Base-by-base conservation (phyloP, 2,888 invertebrate genomes). In the Sarcophaga rosellei region DNA sequence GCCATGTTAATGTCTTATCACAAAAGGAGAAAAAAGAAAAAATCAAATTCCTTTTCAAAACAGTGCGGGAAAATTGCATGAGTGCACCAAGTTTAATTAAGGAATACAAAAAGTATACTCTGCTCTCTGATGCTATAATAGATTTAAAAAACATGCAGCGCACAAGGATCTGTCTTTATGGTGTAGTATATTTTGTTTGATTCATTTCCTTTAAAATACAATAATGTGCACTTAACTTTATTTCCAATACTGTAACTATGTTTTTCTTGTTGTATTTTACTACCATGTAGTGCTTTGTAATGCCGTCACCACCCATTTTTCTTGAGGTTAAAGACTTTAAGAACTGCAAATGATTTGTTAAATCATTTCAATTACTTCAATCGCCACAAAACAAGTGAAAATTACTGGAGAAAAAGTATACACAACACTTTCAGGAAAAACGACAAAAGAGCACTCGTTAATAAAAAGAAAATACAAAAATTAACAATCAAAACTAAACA, bases 271-370 rank as follows among this genome's bases (percentile, higher is more conserved):
- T 70, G 23, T 4, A 68, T 47, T 63, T 6, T 47, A 25, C 47
- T 8, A 47, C 8, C n/a, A 3, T 72, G 25, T 81, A 47, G 61
- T 81, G 35, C 61, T 74, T 68, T 74, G 45, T 57, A 4, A 35
- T 35, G 23, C 59, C 45, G 65, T 65, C 20, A 59, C 35, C 35
- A 8, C 35, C 35, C 8, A 35, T 35, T 61, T 74, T 35, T 59
- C 17, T 44, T 20, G 45, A 45, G 45, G 66, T 66, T 73, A 45
- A 73, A 59, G 10, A 47, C 45, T 21, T 66, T 20, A 25, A 59
- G 25, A 6, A 35, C 25, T 35, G 35, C 17, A 72, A 72, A 65
- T 69, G 77, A 77, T 79, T 57, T 59, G 23, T 77, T 35, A 23
- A 69, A 69, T 77, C 61, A 69, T 47, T 69, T n/a, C 17, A n/a